Base-by-base conservation (phyloP, 2,797 vertebrate species). In the Sebastiscus albofasciatus region DNA sequence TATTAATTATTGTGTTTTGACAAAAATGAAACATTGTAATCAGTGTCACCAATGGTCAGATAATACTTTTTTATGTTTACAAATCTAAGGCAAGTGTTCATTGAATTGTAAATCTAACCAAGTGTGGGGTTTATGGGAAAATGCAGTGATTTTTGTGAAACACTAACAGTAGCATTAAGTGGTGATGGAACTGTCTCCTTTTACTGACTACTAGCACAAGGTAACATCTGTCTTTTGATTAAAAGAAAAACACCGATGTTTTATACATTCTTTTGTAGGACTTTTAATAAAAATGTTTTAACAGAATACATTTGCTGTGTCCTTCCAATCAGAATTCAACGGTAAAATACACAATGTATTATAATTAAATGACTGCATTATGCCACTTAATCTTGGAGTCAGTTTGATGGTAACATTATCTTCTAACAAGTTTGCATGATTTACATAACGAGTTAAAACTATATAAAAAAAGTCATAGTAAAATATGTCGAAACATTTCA, bases 271-370 rank as follows among this genome's bases (percentile, higher is more conserved):
- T 73, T 75, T 46, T 14, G 71, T 36, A 70, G 18, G 67, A 71
- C 18, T 64, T 29, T 56, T 4, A 67, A 71, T 83, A 87, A 84
- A 87, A 77, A 29, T 11, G 2, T 74, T 54, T 61, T 8, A 33
- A 27, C 20, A 70, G 29, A 66, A 56, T 61, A n/a, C 26, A 5
- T 67, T 64, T 52, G 4, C 3, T 56, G 7, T 77, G 20, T 69
- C 12, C 2, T 27, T 70, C 3, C 6, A 8, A 10, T 77, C 52
- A 54, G 2, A 64, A 52, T 5, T 58, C 3, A 60, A 6, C n/a
- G 0, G 18, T 56, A n/a, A 74, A 78, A n/a, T 27, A 42, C 22
- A 75, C 20, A 61, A 56, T 8, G 9, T n/a, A 8, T 24, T 46
- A 14, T 5, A 27, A 46, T 27, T 6, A 14, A 8, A 67, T 3